A percentile compares a stretch with the other conserved stretches of the same genome.
Conservation (phyloP, 2,888 invertebrate genomes). For the Pollenia angustigena region DNA sequence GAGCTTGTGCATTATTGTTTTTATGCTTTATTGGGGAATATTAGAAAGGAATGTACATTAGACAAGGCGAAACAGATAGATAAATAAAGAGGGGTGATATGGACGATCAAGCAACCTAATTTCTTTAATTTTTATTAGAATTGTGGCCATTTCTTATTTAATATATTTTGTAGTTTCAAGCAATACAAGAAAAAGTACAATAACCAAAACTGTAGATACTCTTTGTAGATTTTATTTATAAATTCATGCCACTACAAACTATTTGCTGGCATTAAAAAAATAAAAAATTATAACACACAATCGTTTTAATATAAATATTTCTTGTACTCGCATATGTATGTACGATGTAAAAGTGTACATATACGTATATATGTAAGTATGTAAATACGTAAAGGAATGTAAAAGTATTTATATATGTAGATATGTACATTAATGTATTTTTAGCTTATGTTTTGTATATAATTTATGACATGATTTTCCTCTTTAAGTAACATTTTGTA, state of each 20-base stretch:
- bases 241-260: conserved; percentile 10
- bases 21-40: no score
- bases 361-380: not conserved
- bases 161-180: not conserved
- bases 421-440: not conserved
- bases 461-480: conserved; percentile 49
- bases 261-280: not conserved
- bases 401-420: not conserved
- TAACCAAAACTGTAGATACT: conserved; percentile 16
- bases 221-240: conserved; percentile 12
- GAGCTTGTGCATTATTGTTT: no score
- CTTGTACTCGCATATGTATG: no score
- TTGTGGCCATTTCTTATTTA: not conserved
- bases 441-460: not conserved
- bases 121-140: not conserved
- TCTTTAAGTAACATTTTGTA: conserved; percentile 14
- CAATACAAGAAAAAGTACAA: conserved; percentile 17
- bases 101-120: conserved; percentile 12
- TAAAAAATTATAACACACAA: conserved; percentile 10
- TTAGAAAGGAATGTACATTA: no score
- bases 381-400: not conserved
- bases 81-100: no score
- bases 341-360: no score
- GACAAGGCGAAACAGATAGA: no score
- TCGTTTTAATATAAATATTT: not conserved